Evolutionary conservation across 2,888 invertebrate genomes (phyloP).

Genomic region (Teinopalpus imperialis): DNA sequence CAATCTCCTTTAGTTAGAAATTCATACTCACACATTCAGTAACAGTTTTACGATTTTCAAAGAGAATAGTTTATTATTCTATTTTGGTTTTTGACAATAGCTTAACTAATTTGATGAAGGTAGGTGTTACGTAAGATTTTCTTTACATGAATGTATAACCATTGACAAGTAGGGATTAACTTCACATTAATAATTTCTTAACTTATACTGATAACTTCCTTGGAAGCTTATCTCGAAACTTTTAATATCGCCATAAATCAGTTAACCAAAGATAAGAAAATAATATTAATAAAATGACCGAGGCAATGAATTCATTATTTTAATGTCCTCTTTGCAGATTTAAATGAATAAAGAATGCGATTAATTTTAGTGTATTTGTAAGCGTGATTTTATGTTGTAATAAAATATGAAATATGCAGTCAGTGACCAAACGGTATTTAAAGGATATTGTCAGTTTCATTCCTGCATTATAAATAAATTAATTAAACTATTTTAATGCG

Average conservation of each 20-base stretch:
- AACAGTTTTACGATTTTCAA: too few relatives aligned
- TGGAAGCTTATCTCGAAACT: constrained; percentile 21
- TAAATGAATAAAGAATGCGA: constrained; percentile 9
- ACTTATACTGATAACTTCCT: constrained; percentile 13
- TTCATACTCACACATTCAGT: too few relatives aligned
- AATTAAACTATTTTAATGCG: too few relatives aligned
- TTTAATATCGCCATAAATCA: constrained; percentile 21
- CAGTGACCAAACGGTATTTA: constrained; percentile 2
- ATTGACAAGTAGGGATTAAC: constrained; percentile 7
- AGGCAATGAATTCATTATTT: constrained; percentile 17
- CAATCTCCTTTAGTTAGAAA: too few relatives aligned
- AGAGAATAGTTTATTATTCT: too few relatives aligned
- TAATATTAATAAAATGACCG: constrained; percentile 10
- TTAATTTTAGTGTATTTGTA: constrained; percentile 3
- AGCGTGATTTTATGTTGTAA: constrained; percentile 11
- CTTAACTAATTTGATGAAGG: too few relatives aligned
- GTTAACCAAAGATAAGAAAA: constrained; percentile 12
- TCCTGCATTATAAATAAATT: background rate
- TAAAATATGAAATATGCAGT: background rate
- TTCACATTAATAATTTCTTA: constrained; percentile 17
- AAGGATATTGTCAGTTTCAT: too few relatives aligned
- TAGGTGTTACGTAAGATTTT: too few relatives aligned
- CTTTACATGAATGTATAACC: too few relatives aligned
- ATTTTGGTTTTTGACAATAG: too few relatives aligned
- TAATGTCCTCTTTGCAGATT: constrained; percentile 3